Evolutionary conservation across 37 sponge, comb jelly and placozoan genomes (phyloP).

Genomic region (Spongilla lacustris): DNA sequence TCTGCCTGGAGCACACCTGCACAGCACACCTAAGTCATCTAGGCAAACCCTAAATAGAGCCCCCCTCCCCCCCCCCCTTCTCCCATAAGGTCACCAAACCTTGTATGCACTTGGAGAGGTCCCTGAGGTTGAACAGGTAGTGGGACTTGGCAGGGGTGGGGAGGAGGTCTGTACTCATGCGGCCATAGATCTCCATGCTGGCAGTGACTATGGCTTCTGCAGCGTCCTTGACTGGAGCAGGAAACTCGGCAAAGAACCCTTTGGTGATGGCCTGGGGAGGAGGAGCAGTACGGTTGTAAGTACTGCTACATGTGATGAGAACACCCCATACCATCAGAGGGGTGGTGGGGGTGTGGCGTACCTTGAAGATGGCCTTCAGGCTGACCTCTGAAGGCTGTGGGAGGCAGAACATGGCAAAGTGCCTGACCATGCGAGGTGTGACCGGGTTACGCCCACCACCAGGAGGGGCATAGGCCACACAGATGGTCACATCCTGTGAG

Average conservation of each 20-base stretch:
- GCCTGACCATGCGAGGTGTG: conserved; percentile 94
- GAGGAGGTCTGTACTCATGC: conserved; percentile 97
- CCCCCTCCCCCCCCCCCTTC: neutral
- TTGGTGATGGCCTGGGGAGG: conserved; percentile 78
- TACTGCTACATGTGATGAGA: neutral
- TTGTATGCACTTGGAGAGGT: conserved; percentile 97
- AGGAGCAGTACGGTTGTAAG: neutral
- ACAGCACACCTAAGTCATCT: too few species aligned
- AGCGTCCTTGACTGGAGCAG: conserved; percentile 85
- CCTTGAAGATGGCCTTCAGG: conserved; percentile 90
- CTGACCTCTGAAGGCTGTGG: conserved; percentile 88
- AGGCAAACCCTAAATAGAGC: neutral
- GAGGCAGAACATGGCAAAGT: conserved; percentile 95
- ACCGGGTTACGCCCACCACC: conserved; percentile 98
- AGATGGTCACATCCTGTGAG: conserved; percentile 86
- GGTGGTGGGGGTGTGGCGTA: neutral
- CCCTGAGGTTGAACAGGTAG: conserved; percentile 97
- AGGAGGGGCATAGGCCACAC: conserved; percentile 98
- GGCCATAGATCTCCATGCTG: conserved; percentile 92
- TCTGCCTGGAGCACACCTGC: conserved; percentile 96
- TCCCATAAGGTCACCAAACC: conserved; percentile 35
- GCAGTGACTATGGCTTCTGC: conserved; percentile 95
- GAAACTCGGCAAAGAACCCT: conserved; percentile 95
- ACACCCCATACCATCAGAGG: too few species aligned
- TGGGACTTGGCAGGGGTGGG: conserved; percentile 99